Conservation (phyloP, 2,797 vertebrate species). For the Spinus pinus region DNA sequence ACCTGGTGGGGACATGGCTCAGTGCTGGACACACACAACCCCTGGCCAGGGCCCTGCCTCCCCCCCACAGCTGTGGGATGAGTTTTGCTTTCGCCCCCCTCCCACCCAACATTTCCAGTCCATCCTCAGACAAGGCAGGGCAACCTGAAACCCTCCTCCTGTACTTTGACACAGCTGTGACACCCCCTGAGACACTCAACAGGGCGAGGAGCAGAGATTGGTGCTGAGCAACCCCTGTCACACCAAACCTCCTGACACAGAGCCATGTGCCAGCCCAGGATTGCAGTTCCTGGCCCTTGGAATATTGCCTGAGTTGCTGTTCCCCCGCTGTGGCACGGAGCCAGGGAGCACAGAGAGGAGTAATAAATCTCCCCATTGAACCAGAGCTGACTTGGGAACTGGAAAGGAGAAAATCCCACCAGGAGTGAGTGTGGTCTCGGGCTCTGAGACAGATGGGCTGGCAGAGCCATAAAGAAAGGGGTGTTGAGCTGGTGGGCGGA, state of each 20-base stretch:
- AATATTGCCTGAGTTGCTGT: background rate
- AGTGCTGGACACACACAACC: background rate
- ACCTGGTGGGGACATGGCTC: background rate
- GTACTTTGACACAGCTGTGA: background rate
- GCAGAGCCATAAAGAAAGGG: background rate
- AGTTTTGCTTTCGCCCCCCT: background rate
- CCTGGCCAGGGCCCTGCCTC: background rate
- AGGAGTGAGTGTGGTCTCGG: constrained; percentile 21
- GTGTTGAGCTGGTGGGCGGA: background rate
- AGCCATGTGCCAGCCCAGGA: background rate
- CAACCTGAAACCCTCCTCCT: background rate
- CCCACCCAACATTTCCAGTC: accelerated
- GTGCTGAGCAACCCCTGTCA: background rate
- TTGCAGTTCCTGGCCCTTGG: background rate
- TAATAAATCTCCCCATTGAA: constrained; percentile 38
- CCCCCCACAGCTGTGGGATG: background rate
- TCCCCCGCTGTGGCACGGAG: background rate
- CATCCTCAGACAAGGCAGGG: background rate
- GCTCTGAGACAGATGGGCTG: constrained; percentile 33
- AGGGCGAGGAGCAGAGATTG: background rate
- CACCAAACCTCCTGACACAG: background rate
- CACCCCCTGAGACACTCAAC: accelerated
- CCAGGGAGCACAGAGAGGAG: background rate
- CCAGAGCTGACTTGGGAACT: constrained; percentile 45
- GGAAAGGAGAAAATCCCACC: constrained; percentile 39